Base-by-base conservation (phyloP, 2,888 invertebrate genomes). In the Oithona nana region DNA sequence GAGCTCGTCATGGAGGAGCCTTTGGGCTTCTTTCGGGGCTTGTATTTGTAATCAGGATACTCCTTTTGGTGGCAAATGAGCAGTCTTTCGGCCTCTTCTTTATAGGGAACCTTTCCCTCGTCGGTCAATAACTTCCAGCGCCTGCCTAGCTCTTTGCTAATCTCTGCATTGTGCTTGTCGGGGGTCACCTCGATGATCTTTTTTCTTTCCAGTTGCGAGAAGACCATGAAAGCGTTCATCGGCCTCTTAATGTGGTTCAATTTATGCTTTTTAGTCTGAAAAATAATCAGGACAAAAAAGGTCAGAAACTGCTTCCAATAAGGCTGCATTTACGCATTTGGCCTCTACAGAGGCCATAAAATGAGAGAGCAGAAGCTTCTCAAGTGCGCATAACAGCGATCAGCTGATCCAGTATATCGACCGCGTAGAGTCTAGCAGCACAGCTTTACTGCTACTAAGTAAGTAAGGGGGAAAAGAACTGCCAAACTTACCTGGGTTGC, bases 161-260 rank as follows among this genome's bases (percentile, higher is more conserved):
- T 95, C 76, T 95, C 94, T 20, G 95, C 95, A 75, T 97, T 97
- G 78, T 97, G 97, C 84, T 94, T 86, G 72, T 95, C 95, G 1
- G 95, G 95, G 62, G 89, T 88, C 66, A 84, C 81, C 73, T 93
- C 90, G 75, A 93, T 90, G 68, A 97, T 97, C 80, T 93, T 92
- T 72, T 92, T 83, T 69, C 95, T 82, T 73, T 95, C 92, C 69
- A 94, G 88, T 76, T 97, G 95, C 66, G 90, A 90, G 94, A 94
- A 95, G 61, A 95, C 94, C 94, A 95, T 95, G 77, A 94, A 94
- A 66, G 93, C 92, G 76, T 97, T 97, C 95, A 97, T 97, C 64
- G 97, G 97, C 71, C 95, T 80, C 76, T 97, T 97, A 75, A 97
- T 90, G 80, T 95, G 95, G 73, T 90, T 92, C 54, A 93, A 88